Evolutionary conservation across 2,113 vertebrate species (phyloP).

Genomic region (Centropus bengalensis): DNA sequence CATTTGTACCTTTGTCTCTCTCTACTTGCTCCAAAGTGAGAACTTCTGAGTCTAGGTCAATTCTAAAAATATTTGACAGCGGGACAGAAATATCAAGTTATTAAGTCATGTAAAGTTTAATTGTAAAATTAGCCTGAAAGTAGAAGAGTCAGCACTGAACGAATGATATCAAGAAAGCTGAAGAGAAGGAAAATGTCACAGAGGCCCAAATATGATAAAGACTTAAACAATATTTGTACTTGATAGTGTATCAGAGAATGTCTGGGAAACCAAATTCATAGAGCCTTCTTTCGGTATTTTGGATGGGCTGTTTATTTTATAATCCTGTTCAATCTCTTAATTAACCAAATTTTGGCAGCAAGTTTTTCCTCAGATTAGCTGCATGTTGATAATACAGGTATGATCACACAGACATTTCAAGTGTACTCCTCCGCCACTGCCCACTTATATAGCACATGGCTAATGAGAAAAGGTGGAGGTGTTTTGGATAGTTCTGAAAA

Average conservation of each 20-base stretch:
- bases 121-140: not conserved
- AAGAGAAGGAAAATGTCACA: not conserved
- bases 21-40: not conserved
- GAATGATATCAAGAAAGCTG: not conserved
- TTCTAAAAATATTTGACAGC: not conserved
- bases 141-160: not conserved
- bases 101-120: not conserved
- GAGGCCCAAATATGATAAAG: not conserved
- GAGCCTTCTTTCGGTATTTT: not conserved
- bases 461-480: not conserved
- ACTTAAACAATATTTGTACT: not conserved
- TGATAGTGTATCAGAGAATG: not conserved
- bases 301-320: not conserved
- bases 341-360: not conserved
- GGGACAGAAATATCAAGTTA: not conserved
- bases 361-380: not conserved
- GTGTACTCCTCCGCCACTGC: not conserved
- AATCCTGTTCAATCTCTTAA: fast-evolving
- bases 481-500: not conserved
- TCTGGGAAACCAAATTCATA: not conserved
- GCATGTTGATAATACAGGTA: not conserved
- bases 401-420: fast-evolving
- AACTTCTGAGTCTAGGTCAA: not conserved
- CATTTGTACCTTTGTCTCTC: not conserved
- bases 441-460: not conserved